A percentile compares a stretch with the other conserved stretches of the same genome.
These are phyloP conservation scores for Panthera leo DNA, from an alignment of 2,113 vertebrate genomes.

Conservation along the genomic window DNA sequence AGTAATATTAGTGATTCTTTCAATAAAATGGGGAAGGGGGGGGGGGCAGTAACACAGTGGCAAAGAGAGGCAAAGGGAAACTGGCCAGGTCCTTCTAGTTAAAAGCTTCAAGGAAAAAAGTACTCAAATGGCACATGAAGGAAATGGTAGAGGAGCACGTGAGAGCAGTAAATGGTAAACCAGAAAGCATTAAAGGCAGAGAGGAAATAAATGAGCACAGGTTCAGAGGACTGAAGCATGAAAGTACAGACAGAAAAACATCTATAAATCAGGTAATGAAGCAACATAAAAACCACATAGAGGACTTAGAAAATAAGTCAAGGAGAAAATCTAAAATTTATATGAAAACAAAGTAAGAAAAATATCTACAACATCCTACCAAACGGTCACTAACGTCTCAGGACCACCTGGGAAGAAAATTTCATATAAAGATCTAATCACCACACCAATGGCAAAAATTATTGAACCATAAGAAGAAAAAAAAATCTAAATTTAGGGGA, in stretches of 20 bases:
- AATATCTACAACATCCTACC: neutral
- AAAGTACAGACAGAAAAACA: neutral
- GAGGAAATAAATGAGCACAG: neutral
- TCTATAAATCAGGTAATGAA: neutral
- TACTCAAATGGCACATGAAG: neutral
- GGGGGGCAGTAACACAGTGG: neutral
- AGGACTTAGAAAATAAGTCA: conserved; percentile 12
- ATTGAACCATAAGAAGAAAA: neutral
- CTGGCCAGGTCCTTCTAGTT: neutral
- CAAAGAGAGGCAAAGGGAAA: neutral
- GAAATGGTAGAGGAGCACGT: neutral
- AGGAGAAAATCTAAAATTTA: conserved; percentile 13
- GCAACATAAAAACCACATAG: neutral
- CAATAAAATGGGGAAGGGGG: neutral
- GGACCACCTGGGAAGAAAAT: neutral
- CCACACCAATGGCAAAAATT: conserved; percentile 36
- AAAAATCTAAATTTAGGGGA: neutral
- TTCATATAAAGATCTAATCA: neutral
- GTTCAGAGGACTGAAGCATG: neutral
- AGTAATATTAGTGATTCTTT: neutral
- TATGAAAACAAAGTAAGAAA: conserved; percentile 32
- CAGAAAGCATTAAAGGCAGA: neutral
- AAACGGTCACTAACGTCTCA: neutral
- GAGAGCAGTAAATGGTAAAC: neutral
- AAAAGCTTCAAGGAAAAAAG: conserved; percentile 2